Evolutionary conservation across 2,113 vertebrate species (phyloP), one percentile per base, ranked within the genome.

Genomic region (Naja naja): DNA sequence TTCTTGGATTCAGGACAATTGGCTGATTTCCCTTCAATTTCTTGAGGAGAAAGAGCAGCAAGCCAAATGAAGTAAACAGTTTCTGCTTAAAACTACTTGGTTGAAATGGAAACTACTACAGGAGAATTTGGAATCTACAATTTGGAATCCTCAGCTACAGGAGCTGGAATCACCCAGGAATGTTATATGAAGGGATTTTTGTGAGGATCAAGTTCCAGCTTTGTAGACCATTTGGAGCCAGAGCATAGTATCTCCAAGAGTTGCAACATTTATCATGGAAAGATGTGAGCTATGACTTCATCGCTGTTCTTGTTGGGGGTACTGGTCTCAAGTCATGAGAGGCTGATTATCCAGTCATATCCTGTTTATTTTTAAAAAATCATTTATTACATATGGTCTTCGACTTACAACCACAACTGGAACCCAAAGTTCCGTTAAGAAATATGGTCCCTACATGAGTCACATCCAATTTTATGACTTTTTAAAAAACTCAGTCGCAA

Each of bases 31-130:
- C 16, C 5, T 20, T 4, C 0, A 0, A 0, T 11, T 54, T 74
- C 30, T n/a, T 7, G 60, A 8, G 22, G n/a, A 92, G 25, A 60
- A 94, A 91, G 43, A 47, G 0, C 12, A 49, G 85, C 56, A 85
- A 49, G 10, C 49, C 55, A 86, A 87, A 86, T 25, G 49, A 91
- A 91, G 52, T 45, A 85, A 88, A 89, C 52, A 43, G 2, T 30
- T 34, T n/a, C 39, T 54, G 45, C 53, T 91, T 58, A 49, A 53
- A 89, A 34, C 53, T 86, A 16, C 27, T 91, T 89, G 47, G 12
- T 18, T 90, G 74, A 87, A 90, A 90, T 93, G 56, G 55, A 64
- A 87, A 93, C 88, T 89, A 93, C 74, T 89, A 45, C 88, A 93
- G 43, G 69, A 60, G 88, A 60, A 60, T 90, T 93, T 55, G 64